These are phyloP conservation scores for Desmophyllum pertusum DNA, from an alignment of 92 coral and sea anemone species.

Conservation along the genomic window DNA sequence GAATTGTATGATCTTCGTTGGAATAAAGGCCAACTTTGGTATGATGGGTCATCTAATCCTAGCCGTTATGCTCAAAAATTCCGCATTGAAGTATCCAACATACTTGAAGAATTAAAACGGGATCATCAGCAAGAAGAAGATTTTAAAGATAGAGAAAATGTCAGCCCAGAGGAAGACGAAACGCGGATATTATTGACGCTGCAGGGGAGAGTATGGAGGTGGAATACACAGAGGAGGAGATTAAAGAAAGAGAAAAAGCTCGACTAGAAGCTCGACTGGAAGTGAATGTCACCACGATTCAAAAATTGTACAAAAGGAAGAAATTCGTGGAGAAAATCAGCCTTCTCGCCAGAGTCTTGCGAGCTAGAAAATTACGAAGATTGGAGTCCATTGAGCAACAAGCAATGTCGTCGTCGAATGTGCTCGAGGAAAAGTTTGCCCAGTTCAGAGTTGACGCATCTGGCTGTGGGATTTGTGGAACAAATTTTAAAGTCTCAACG, in stretches of 20 bases:
- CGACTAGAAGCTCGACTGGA: too few species aligned
- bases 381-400: slow-evolving; percentile 12
- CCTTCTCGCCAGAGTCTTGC: neutral
- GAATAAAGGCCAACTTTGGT: slow-evolving; percentile 36
- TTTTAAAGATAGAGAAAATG: neutral
- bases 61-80: slow-evolving; percentile 27
- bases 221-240: slow-evolving; percentile 37
- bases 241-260: slow-evolving; percentile 25
- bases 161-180: neutral
- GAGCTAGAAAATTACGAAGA: neutral
- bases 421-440: slow-evolving; percentile 48
- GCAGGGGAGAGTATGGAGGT: neutral
- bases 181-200: neutral
- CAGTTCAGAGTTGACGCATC: slow-evolving; percentile 72
- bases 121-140: neutral
- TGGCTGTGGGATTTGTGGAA: slow-evolving; percentile 82
- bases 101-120: slow-evolving; percentile 11
- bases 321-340: neutral
- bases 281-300: slow-evolving; percentile 15
- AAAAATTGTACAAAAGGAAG: slow-evolving; percentile 22
- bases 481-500: neutral
- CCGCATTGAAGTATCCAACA: slow-evolving; percentile 26
- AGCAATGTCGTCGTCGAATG: neutral
- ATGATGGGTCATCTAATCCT: slow-evolving; percentile 39
- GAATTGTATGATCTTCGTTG: slow-evolving; percentile 70